These are phyloP conservation scores for Notarius lentiginosus DNA, from an alignment of 2,113 vertebrate species.

Conservation along the genomic window DNA sequence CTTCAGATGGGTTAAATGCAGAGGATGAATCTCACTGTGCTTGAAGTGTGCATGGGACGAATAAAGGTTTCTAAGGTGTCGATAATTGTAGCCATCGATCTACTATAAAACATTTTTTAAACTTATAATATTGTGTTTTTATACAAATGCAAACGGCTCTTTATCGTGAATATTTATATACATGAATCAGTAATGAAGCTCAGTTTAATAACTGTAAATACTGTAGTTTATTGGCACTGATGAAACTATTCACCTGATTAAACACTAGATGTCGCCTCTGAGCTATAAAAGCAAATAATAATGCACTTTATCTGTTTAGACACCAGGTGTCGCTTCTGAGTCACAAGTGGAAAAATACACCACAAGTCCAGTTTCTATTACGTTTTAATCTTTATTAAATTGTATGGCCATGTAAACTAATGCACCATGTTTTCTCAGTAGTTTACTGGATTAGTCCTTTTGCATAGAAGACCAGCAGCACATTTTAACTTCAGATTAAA, in stretches of 20 bases:
- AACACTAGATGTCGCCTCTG: constrained; percentile 2
- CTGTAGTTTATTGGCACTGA: not conserved
- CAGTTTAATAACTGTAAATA: not conserved
- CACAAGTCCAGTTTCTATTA: not conserved
- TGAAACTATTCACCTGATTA: not conserved
- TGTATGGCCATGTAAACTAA: not conserved
- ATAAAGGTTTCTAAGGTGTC: too few relatives aligned
- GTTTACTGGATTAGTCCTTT: constrained; percentile 5
- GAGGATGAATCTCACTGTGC: too few relatives aligned
- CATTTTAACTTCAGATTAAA: not conserved
- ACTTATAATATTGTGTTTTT: too few relatives aligned
- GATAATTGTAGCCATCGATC: too few relatives aligned
- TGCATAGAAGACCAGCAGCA: constrained; percentile 7
- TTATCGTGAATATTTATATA: not conserved
- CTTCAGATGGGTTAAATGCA: too few relatives aligned
- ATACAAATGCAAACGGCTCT: too few relatives aligned
- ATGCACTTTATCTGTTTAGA: not conserved
- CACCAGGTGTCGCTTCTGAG: not conserved
- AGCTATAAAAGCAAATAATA: not conserved
- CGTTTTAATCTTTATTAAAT: not conserved
- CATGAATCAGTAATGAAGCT: not conserved
- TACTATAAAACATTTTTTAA: too few relatives aligned
- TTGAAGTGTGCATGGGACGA: too few relatives aligned
- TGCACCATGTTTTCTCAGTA: constrained; percentile 5
- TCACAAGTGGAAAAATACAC: not conserved